phyloP scores from a whole-genome alignment of 2,113 vertebrate genomes.

The Vidua chalybeata region DNA sequence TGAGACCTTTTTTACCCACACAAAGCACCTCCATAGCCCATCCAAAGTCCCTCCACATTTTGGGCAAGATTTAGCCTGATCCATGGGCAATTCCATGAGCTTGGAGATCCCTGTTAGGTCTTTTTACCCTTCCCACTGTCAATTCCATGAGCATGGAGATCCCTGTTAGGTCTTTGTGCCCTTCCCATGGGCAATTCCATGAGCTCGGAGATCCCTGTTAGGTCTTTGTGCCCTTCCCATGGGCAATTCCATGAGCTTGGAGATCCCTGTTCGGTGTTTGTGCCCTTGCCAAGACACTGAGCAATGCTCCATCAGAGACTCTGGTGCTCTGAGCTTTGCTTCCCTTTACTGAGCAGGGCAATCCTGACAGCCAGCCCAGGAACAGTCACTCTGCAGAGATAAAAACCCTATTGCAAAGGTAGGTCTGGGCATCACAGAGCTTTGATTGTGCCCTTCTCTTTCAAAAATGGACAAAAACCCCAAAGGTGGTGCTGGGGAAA shows the following conservation, averaged over 20 bases:
- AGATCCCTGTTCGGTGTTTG: fast-evolving
- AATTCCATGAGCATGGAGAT: no score
- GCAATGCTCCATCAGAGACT: neutral
- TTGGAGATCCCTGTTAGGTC: no score
- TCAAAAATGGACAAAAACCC: neutral
- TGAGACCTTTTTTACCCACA: neutral
- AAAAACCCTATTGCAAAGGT: neutral
- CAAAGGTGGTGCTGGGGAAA: neutral
- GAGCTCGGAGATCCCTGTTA: neutral
- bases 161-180: no score
- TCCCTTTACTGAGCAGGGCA: fast-evolving
- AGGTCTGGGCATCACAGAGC: neutral
- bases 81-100: fast-evolving
- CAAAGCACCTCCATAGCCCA: neutral
- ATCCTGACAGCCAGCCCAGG: neutral
- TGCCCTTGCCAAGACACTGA: neutral
- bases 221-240: neutral
- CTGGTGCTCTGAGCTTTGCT: neutral
- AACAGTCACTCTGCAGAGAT: neutral
- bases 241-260: neutral
- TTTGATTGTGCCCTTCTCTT: neutral
- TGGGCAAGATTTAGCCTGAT: neutral
- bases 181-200: no score
- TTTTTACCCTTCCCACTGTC: no score
- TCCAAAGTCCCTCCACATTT: neutral